A percentile compares a stretch with the other conserved stretches of the same genome.
These are phyloP conservation scores for Orycteropus afer DNA, from an alignment of 2,113 vertebrate species.

Conservation along the genomic window DNA sequence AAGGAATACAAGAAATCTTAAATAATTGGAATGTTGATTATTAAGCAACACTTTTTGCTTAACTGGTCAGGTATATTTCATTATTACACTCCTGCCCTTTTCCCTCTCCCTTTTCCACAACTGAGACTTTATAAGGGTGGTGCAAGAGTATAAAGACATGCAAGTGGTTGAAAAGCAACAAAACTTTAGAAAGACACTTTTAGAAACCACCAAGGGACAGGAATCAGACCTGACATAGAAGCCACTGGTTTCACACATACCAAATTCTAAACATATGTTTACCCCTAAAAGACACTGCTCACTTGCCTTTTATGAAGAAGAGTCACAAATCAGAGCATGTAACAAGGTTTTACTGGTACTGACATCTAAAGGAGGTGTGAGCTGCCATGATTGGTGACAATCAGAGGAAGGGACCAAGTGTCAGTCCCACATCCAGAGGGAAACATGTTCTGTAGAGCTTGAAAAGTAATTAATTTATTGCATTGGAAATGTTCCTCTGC, in stretches of 20 bases:
- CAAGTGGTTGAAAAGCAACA: constrained; percentile 42
- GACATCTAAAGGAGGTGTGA: constrained; percentile 15
- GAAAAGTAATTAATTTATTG: neutral
- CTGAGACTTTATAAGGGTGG: neutral
- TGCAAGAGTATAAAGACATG: neutral
- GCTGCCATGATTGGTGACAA: constrained; percentile 25
- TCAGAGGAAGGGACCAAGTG: neutral
- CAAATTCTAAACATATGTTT: constrained; percentile 29
- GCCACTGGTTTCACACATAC: neutral
- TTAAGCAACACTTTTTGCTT: no score
- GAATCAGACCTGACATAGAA: constrained; percentile 12
- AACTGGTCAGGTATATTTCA: constrained; percentile 22
- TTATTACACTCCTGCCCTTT: neutral
- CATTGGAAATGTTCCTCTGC: constrained; percentile 32
- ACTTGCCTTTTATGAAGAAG: constrained; percentile 13
- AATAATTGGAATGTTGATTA: neutral
- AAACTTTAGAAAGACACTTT: constrained; percentile 23
- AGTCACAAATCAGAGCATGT: constrained; percentile 2
- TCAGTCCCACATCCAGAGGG: constrained; percentile 9
- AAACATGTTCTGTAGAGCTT: neutral
- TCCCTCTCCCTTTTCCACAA: neutral
- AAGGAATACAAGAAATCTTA: constrained; percentile 31
- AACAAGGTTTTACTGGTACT: constrained; percentile 24
- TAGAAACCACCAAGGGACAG: constrained; percentile 13
- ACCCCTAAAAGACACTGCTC: neutral